Evolutionary conservation across 2,888 invertebrate species (phyloP), one percentile per base, ranked within the genome.

Genomic region (Plebejus anna): DNA sequence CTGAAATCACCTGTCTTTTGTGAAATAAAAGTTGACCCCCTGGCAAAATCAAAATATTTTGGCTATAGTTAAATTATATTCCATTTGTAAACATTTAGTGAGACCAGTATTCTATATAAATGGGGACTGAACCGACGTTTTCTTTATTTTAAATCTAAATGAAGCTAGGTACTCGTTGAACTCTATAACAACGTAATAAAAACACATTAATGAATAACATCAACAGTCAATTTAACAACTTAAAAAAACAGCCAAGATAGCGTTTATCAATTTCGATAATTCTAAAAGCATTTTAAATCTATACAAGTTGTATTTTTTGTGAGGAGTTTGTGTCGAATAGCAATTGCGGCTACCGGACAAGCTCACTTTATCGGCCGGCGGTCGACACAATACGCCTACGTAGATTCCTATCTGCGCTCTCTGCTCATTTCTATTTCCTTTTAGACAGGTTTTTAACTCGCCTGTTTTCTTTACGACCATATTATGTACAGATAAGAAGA

Each of bases 301-400:
- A 73, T 73, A 59, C 75, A 77, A 80, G 79, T 79, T 78, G 79
- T 79, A 81, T 87, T 85, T 88, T 88, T 86, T 87, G 83, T 82
- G 83, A 84, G 83, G 83, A 79, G 79, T 79, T 77, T 79, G 80
- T 79, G 84, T 82, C 83, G 84, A 80, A 80, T 82, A 81, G 82
- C 80, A 80, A 80, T 83, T 83, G 82, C 82, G 83, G 84, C 88
- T 88, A 88, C 83, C 81, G 82, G 88, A 87, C 88, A 84, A 86
- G 86, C 88, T 82, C 82, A 84, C 88, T 89, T 88, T 89, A 89
- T 89, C 89, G 86, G 86, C 83, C 87, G 87, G 85, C 87, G 87
- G 85, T 84, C 87, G 86, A 80, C 83, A 80, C 82, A 81, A 82
- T 82, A 83, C 82, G 81, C 84, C 83, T 82, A 82, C 83, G 81